phyloP scores from a whole-genome alignment of 2,797 vertebrate genomes.

The Sphenodon punctatus region DNA sequence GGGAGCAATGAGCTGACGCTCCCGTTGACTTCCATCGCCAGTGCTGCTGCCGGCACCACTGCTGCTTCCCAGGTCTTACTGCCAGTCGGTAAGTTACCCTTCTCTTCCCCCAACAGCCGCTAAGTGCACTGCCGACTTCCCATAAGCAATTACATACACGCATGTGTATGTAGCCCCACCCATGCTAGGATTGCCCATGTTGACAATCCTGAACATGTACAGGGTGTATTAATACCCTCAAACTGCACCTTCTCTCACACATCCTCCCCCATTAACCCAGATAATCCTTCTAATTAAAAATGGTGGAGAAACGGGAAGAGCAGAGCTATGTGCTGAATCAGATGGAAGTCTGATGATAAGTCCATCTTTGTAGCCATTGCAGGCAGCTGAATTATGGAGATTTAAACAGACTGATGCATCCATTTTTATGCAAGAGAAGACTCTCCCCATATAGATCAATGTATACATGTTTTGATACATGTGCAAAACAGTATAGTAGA shows the following conservation, averaged over 20 bases:
- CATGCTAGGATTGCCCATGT: no score
- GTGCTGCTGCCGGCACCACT: no score
- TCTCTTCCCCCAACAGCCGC: no score
- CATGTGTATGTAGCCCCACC: no score
- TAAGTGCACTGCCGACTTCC: no score
- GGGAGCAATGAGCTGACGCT: no score
- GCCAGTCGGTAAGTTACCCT: no score
- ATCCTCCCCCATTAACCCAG: not conserved
- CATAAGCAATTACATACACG: no score
- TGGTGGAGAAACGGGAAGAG: not conserved
- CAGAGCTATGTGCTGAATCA: fast-evolving
- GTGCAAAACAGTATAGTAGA: not conserved
- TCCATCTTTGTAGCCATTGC: not conserved
- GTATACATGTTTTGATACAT: not conserved
- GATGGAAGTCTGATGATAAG: not conserved
- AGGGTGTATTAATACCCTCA: no score
- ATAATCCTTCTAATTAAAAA: not conserved
- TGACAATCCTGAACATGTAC: no score
- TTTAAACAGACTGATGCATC: not conserved
- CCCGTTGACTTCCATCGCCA: no score
- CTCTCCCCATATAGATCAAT: not conserved
- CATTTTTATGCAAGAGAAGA: not conserved
- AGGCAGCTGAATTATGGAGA: not conserved
- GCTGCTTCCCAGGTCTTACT: no score
- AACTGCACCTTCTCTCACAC: not conserved